A percentile compares a stretch with the other conserved stretches of the same genome.
phyloP scores from a whole-genome alignment of 2,113 vertebrate genomes.

The Protobothrops mucrosquamatus region DNA sequence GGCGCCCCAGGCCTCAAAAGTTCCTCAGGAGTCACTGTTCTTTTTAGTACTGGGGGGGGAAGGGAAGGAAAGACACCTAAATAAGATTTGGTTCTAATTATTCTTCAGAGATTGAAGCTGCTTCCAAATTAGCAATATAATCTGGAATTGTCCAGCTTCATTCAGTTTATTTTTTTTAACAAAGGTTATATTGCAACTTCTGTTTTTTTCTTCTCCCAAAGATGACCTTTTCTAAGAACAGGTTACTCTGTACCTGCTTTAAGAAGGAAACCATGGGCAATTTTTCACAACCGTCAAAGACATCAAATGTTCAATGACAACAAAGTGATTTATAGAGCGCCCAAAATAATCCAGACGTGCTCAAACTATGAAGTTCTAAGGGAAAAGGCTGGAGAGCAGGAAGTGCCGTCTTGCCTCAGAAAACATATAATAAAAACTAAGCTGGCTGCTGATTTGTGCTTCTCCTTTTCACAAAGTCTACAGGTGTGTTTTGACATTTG shows the following conservation, averaged over 20 bases:
- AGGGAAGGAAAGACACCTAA: background rate
- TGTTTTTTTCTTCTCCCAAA: background rate
- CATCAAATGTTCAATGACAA: background rate
- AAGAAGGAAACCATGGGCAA: background rate
- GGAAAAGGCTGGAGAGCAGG: background rate
- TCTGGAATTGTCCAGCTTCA: background rate
- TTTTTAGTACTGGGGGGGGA: conserved; percentile 81
- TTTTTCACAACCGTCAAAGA: background rate
- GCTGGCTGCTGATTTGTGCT: background rate
- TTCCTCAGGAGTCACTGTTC: conserved; percentile 89
- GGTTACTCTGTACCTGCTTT: background rate
- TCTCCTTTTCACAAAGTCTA: background rate
- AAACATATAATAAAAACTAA: background rate
- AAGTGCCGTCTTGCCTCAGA: background rate
- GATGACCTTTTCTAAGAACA: background rate
- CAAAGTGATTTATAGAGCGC: background rate
- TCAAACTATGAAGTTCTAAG: background rate
- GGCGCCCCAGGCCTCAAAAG: conserved; percentile 87
- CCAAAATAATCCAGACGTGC: background rate
- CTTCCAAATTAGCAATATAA: background rate
- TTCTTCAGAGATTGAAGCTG: background rate
- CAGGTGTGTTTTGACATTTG: background rate
- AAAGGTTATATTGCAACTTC: background rate
- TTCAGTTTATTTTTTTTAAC: background rate
- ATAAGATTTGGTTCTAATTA: background rate